Evolutionary conservation across 2,113 vertebrate genomes (phyloP), one percentile per base, ranked within the genome.

Genomic region (Lophochroa leadbeateri): DNA sequence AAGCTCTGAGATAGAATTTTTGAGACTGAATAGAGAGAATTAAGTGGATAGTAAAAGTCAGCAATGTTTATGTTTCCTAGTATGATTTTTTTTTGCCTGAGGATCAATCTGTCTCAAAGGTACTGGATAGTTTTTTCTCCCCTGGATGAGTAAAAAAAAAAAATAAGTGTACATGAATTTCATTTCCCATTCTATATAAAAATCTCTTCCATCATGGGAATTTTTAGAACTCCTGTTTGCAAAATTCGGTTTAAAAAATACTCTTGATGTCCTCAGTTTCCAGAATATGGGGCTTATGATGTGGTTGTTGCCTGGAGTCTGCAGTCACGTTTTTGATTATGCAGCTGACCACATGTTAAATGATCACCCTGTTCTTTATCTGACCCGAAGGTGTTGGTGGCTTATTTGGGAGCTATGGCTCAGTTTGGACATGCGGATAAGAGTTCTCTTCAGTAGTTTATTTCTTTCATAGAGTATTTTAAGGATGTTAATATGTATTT

Each of bases 381-480:
- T 81, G 75, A 90, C 49, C 17, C n/a, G 16, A 50, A 88, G 53
- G 37, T 91, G 49, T 4, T 70, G 20, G 13, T 65, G 65, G 20
- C 31, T 87, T 80, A 14, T 77, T 69, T 90, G 60, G 53, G 46
- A 86, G 20, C 33, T 93, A 25, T 81, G 57, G 49, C 13, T 90
- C 41, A 43, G n/a, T 76, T 74, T 82, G 67, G 37, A 69, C 31
- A 37, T 39, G 44, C 72, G 53, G 44, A 17, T 80, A 82, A 85
- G 44, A 41, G 47, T 46, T 94, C 25, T 91, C 25, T 80, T 90
- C 41, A 79, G 58, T n/a, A 60, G 33, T 60, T 96, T 91, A 58
- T 87, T 88, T 87, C 57, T 94, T 92, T 91, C 87, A 72, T 37
- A 76, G 78, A n/a, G 37, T 64, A n/a, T 95, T 95, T 92, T 89